These are phyloP conservation scores for Centropus unirufus DNA, from an alignment of 2,113 vertebrate species.

Conservation along the genomic window DNA sequence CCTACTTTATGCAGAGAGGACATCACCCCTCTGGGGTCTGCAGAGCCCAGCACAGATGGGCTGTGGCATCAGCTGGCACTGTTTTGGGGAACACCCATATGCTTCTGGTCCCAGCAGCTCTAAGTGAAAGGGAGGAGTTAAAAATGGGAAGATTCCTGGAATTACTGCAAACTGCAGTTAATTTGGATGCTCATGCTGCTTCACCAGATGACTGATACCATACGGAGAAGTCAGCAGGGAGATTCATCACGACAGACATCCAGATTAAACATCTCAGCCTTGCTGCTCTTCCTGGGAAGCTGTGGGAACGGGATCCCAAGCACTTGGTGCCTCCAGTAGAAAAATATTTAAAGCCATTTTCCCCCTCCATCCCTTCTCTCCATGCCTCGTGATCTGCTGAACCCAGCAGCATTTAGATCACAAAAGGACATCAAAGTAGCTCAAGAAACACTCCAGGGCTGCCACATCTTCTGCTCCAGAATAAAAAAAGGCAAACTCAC, in stretches of 20 bases:
- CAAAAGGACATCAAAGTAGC: background rate
- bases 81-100: background rate
- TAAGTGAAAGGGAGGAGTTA: background rate
- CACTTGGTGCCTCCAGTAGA: background rate
- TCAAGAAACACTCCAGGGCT: background rate
- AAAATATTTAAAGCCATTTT: conserved; percentile 2
- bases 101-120: background rate
- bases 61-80: background rate
- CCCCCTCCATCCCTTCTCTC: background rate
- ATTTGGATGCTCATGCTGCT: background rate
- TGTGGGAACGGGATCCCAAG: background rate
- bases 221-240: background rate
- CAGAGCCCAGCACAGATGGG: background rate
- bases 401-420: background rate
- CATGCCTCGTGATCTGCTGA: background rate
- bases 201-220: background rate
- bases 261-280: background rate
- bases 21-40: accelerated
- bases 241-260: background rate
- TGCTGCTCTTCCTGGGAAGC: background rate
- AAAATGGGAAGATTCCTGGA: background rate
- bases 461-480: background rate
- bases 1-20: accelerated
- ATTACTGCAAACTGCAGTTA: background rate
- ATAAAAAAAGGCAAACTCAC: background rate